These are phyloP conservation scores for fruit fly (Drosophila melanogaster) DNA, from an alignment of 1,140 invertebrate genomes.

Conservation along the genomic window Release_6_plus_ISO1_MT NC_004354.4:3100001-3100500, in stretches of 20 bases:
- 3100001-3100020: conserved; percentile 42
- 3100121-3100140: conserved; percentile 38
- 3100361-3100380: no score
- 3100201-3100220: conserved; percentile 7
- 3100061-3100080: not conserved
- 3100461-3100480: not conserved
- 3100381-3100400: not conserved
- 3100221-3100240: conserved; percentile 2
- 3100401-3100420: no score
- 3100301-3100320: conserved; percentile 15
- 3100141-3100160: conserved; percentile 7
- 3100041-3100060: conserved; percentile 3
- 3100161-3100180: conserved; percentile 39
- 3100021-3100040: conserved; percentile 65
- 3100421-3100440: no score
- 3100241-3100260: conserved; percentile 10
- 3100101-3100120: conserved; percentile 24
- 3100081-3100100: conserved; percentile 7
- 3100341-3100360: not conserved
- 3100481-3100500: no score
- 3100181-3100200: conserved; percentile 47
- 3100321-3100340: conserved; percentile 4
- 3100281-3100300: conserved; percentile 11
- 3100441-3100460: no score
- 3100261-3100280: conserved; percentile 7